phyloP scores from a whole-genome alignment of 2,113 vertebrate species.

The Leucopsar rothschildi region DNA sequence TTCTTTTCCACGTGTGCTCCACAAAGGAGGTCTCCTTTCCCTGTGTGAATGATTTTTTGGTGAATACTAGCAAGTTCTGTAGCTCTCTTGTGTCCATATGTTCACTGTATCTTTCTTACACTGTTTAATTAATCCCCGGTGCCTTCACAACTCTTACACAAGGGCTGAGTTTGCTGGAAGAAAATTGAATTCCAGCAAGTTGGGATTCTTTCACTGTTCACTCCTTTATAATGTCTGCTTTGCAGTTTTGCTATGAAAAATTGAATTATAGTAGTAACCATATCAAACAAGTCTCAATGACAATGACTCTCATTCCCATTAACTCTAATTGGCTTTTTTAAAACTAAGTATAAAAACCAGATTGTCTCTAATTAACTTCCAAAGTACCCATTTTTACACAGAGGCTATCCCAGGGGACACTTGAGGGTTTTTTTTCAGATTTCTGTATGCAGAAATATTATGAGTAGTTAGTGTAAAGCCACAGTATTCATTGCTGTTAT shows the following conservation, averaged over 20 bases:
- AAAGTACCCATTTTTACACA: background rate
- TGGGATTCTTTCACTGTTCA: background rate
- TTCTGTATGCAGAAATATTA: background rate
- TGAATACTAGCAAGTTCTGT: background rate
- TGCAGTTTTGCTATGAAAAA: background rate
- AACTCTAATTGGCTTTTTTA: background rate
- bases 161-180: background rate
- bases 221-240: background rate
- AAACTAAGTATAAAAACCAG: background rate
- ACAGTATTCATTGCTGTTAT: background rate
- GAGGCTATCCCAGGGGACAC: background rate
- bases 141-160: background rate
- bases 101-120: background rate
- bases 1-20: background rate
- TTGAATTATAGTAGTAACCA: background rate
- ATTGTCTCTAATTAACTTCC: constrained; percentile 4
- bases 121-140: background rate
- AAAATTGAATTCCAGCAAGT: background rate
- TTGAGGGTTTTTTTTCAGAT: background rate
- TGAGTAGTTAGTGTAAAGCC: background rate
- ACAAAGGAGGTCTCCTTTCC: background rate
- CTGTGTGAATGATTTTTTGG: background rate
- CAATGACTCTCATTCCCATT: background rate
- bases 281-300: background rate
- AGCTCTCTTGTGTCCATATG: background rate